Conservation (phyloP, 2,888 invertebrate species). For the Chesias legatella region DNA sequence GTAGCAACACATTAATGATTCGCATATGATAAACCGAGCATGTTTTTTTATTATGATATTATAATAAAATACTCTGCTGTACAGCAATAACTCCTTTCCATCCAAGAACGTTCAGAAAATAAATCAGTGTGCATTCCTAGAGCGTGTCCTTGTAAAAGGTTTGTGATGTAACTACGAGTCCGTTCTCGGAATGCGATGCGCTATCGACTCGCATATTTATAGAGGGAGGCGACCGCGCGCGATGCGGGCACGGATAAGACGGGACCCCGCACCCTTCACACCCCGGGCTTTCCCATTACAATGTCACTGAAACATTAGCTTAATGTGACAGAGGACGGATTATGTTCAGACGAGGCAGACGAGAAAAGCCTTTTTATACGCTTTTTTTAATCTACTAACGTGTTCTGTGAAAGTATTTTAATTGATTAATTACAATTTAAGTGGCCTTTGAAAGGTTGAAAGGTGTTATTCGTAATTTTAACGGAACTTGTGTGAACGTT, state of each 20-base stretch:
- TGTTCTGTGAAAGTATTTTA: too few species aligned
- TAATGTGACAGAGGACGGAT: constrained; percentile 21
- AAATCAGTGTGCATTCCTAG: constrained; percentile 14
- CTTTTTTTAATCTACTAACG: too few species aligned
- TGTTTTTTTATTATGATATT: too few species aligned
- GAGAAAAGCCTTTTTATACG: too few species aligned
- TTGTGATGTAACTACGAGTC: constrained; percentile 33
- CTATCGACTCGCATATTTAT: constrained; percentile 60
- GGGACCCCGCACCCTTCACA: constrained; percentile 22
- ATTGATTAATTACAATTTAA: too few species aligned
- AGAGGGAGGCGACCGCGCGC: constrained; percentile 40
- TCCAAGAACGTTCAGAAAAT: background rate
- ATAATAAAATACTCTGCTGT: too few species aligned
- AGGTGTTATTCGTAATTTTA: too few species aligned
- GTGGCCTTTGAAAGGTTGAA: too few species aligned
- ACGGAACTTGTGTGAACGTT: too few species aligned
- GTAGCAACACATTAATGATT: too few species aligned
- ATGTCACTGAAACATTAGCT: constrained; percentile 30
- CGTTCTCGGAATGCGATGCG: constrained; percentile 46
- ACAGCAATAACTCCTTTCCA: background rate
- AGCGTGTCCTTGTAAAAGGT: constrained; percentile 23
- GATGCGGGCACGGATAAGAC: constrained; percentile 38
- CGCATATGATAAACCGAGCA: too few species aligned
- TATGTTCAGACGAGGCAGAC: constrained; percentile 1
- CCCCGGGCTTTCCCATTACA: constrained; percentile 25